Evolutionary conservation across 1,140 invertebrate genomes (phyloP), one percentile per base, ranked within the genome.

Genomic region (Drosophila lacteicornis): DNA sequence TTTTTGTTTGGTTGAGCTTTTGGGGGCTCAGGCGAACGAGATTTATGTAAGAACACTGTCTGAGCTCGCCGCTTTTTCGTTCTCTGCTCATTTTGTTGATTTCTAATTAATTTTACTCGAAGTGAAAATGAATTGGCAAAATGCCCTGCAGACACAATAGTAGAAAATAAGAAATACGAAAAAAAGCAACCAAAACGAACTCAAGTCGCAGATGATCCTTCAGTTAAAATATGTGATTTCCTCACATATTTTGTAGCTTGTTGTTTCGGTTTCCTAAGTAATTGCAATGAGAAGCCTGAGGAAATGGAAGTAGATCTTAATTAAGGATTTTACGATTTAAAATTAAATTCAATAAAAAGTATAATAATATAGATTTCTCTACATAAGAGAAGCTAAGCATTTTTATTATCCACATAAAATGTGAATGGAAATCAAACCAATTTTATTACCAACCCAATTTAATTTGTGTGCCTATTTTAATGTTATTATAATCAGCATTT

Each of bases 121-220:
- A 84, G 71, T 79, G 81, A 84, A 84, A 84, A 84, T 84, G 81
- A 84, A 84, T 84, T 84, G 81, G 81, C 81, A 84, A 84, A 84
- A 80, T 84, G 81, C 81, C 81, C 76, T 38, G 55, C 55, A 73
- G 68, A 73, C 61, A 76, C 55, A 69, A 69, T 38, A 66, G 43
- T 46, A 15, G n/a, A 25, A 53, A 22, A 19, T n/a, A 22, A 33
- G 9, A 15, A 60, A 67, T 43, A 36, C 33, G 33, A 53, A 56
- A n/a, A 43, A 27, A 19, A 17, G 19, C 53, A 58, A 19, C 11
- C 40, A 22, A 36, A 27, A 38, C 9, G 33, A 53, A 40, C 36
- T 36, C 27, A 51, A 51, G 27, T 65, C 12, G 7, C 30, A 11
- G 47, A 45, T 25, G 45, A 53, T 75, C 38, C 47, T 50, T 60